Conservation (phyloP, 2,113 vertebrate genomes). For the Pleuronectes platessa region DNA sequence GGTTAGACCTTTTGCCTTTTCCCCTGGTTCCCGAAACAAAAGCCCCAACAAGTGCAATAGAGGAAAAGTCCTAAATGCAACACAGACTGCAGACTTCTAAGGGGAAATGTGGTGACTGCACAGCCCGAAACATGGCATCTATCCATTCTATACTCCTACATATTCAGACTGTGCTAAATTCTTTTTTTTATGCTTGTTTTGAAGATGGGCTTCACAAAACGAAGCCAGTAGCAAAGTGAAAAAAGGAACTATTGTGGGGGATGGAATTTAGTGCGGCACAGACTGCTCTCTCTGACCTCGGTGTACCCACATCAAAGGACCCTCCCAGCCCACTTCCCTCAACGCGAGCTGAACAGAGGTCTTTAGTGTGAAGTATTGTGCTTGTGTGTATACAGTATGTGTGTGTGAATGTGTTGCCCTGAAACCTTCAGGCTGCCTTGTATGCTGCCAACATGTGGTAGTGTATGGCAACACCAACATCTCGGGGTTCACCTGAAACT, state of each 20-base stretch:
- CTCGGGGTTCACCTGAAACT: conserved; percentile 55
- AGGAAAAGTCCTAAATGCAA: conserved; percentile 56
- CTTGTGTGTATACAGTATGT: conserved; percentile 55
- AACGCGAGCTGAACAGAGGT: conserved; percentile 68
- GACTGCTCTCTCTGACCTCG: conserved; percentile 81
- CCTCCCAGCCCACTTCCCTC: conserved; percentile 78
- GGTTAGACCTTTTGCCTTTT: conserved; percentile 86
- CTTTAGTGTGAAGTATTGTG: conserved; percentile 73
- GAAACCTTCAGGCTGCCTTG: conserved; percentile 73
- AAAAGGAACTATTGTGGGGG: conserved; percentile 81
- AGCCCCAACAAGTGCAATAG: conserved; percentile 64
- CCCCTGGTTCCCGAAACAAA: conserved; percentile 80
- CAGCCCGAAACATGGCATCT: conserved; percentile 66
- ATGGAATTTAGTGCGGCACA: conserved; percentile 83
- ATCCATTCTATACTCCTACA: conserved; percentile 66
- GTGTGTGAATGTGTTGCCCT: conserved; percentile 47
- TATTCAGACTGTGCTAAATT: conserved; percentile 65
- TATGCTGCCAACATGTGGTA: conserved; percentile 65
- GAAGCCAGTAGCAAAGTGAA: conserved; percentile 70
- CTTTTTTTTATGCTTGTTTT: conserved; percentile 65
- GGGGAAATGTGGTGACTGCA: conserved; percentile 31
- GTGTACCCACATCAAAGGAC: conserved; percentile 82
- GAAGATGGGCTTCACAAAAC: conserved; percentile 68
- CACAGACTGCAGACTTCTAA: conserved; percentile 56
- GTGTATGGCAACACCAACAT: conserved; percentile 58